These are phyloP conservation scores for Tetragnatha montana DNA, from an alignment of 2,888 invertebrate species.

Conservation along the genomic window DNA sequence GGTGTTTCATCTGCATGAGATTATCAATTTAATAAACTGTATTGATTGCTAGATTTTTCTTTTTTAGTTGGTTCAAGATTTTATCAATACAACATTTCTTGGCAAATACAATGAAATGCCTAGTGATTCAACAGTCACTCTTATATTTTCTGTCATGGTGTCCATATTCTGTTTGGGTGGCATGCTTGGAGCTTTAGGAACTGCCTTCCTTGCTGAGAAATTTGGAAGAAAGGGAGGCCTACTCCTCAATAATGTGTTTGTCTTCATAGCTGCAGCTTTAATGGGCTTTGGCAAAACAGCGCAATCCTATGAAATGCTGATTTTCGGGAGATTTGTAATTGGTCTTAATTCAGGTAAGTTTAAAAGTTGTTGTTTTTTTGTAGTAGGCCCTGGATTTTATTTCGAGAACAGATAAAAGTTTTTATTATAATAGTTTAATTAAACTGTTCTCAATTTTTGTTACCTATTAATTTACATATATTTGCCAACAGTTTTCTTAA, in stretches of 20 bases:
- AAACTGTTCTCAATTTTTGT: no score
- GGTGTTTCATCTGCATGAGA: neutral
- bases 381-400: no score
- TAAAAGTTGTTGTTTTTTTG: neutral
- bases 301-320: constrained; percentile 85
- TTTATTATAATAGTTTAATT: neutral
- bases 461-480: neutral
- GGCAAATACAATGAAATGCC: constrained; percentile 77
- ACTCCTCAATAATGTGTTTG: constrained; percentile 86
- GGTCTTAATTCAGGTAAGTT: constrained; percentile 83
- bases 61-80: constrained; percentile 83
- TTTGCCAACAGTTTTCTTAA: neutral
- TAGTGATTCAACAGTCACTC: constrained; percentile 78
- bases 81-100: constrained; percentile 82
- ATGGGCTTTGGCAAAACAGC: constrained; percentile 82
- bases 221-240: constrained; percentile 84
- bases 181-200: constrained; percentile 87
- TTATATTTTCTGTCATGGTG: constrained; percentile 86
- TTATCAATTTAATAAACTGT: neutral
- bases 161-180: constrained; percentile 90
- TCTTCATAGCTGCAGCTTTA: constrained; percentile 82
- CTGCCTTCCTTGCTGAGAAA: constrained; percentile 81
- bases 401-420: neutral
- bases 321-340: constrained; percentile 85
- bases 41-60: constrained; percentile 7